These are phyloP conservation scores for Strigamia transsilvanica DNA, from an alignment of 2,888 invertebrate species.

Conservation along the genomic window DNA sequence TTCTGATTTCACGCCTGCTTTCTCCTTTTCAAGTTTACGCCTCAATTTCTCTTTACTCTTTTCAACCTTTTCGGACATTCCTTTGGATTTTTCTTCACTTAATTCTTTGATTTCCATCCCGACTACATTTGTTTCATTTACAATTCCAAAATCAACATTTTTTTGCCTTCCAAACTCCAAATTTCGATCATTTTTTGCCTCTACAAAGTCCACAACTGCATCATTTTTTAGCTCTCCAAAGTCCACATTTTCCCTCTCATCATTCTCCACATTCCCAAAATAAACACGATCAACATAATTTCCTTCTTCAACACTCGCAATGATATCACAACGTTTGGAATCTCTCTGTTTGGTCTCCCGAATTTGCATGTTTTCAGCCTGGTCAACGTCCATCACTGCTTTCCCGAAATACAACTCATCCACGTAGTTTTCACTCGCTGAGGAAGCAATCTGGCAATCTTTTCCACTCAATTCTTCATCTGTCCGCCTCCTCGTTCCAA, in stretches of 20 bases:
- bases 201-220: too few species aligned
- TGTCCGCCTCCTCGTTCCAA: not conserved
- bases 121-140: not conserved
- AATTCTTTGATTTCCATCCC: not conserved
- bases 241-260: too few species aligned
- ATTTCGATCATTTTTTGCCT: too few species aligned
- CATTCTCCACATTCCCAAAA: not conserved
- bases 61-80: too few species aligned
- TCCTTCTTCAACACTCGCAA: not conserved
- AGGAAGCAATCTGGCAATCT: not conserved
- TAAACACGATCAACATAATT: not conserved
- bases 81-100: too few species aligned
- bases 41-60: not conserved
- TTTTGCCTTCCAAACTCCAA: not conserved
- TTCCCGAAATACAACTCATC: constrained; percentile 15
- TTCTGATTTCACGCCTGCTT: not conserved
- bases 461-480: too few species aligned
- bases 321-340: not conserved
- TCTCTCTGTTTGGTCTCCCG: not conserved
- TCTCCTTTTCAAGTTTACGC: not conserved
- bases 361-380: not conserved
- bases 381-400: not conserved
- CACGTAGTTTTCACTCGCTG: not conserved
- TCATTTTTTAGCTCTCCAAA: too few species aligned
- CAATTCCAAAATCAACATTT: not conserved